These are phyloP conservation scores for Haliclystus octoradiatus DNA, from an alignment of 30 jellyfish, hydroid and myxozoan species.

Conservation along the genomic window DNA sequence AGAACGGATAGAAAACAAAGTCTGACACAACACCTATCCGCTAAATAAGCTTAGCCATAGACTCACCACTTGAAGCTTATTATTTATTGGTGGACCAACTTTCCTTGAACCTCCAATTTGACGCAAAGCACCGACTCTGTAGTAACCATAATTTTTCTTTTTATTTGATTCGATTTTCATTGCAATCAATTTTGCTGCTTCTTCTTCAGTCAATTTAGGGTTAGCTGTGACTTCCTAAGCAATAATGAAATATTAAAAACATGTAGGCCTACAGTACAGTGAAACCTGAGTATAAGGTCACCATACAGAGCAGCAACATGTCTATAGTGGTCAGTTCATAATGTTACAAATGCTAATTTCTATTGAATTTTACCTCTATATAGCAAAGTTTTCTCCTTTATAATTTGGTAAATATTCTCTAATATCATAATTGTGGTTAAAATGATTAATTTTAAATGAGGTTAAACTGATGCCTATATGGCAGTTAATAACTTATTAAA, in stretches of 20 bases:
- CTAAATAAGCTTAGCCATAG: no score
- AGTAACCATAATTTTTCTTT: constrained; percentile 77
- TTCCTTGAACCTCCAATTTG: constrained; percentile 79
- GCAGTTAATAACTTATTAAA: no score
- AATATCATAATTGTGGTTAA: no score
- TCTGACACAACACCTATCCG: no score
- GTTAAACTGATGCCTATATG: no score
- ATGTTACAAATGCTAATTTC: no score
- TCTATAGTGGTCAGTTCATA: not conserved
- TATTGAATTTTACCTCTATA: no score
- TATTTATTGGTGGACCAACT: constrained; percentile 64
- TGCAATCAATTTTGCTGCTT: constrained; percentile 92
- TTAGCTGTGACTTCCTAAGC: constrained; percentile 83
- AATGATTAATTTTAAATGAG: no score
- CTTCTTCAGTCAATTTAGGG: constrained; percentile 76
- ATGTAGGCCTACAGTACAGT: not conserved
- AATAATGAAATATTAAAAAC: not conserved
- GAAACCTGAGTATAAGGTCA: not conserved
- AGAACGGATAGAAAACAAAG: no score
- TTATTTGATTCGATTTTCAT: constrained; percentile 66
- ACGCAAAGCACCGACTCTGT: constrained; percentile 85
- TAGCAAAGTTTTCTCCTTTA: no score
- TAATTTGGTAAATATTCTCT: no score
- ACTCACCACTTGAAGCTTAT: constrained; percentile 64
- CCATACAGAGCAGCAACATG: not conserved